Evolutionary conservation across 2,888 invertebrate genomes (phyloP).

Genomic region (Drosophila setosimentum): DNA sequence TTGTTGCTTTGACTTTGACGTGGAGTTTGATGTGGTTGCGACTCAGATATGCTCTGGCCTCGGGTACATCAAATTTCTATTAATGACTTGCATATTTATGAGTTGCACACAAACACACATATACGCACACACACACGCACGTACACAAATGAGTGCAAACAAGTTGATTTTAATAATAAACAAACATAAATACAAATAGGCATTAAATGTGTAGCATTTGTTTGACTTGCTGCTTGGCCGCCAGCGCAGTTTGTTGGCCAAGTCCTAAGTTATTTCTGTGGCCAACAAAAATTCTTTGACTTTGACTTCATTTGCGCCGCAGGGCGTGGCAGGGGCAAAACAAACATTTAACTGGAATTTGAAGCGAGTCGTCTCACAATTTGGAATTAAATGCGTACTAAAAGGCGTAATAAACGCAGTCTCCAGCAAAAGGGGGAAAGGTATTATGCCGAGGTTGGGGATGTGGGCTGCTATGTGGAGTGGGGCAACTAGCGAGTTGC

Average conservation of each 20-base stretch:
- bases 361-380: slow-evolving; percentile 35
- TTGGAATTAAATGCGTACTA: slow-evolving; percentile 50
- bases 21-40: slow-evolving; percentile 37
- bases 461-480: background rate
- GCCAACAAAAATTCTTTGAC: slow-evolving; percentile 36
- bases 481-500: slow-evolving; percentile 30
- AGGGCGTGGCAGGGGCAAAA: slow-evolving; percentile 24
- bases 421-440: background rate
- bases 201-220: slow-evolving; percentile 65
- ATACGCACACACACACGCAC: slow-evolving; percentile 4
- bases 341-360: slow-evolving; percentile 73
- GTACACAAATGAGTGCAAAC: slow-evolving; percentile 58
- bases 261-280: slow-evolving; percentile 27
- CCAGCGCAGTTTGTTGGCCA: slow-evolving; percentile 36
- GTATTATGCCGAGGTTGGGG: background rate
- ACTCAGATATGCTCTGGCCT: slow-evolving; percentile 36
- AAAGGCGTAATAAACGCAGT: slow-evolving; percentile 67
- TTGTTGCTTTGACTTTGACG: slow-evolving; percentile 65
- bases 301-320: slow-evolving; percentile 37
- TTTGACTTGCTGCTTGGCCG: slow-evolving; percentile 59
- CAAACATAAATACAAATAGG: slow-evolving; percentile 70
- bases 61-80: slow-evolving; percentile 74
- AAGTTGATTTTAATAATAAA: slow-evolving; percentile 77
- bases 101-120: slow-evolving; percentile 39
- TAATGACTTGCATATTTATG: slow-evolving; percentile 81